These are phyloP conservation scores for Passer domesticus DNA, from an alignment of 2,113 vertebrate species.

Conservation along the genomic window DNA sequence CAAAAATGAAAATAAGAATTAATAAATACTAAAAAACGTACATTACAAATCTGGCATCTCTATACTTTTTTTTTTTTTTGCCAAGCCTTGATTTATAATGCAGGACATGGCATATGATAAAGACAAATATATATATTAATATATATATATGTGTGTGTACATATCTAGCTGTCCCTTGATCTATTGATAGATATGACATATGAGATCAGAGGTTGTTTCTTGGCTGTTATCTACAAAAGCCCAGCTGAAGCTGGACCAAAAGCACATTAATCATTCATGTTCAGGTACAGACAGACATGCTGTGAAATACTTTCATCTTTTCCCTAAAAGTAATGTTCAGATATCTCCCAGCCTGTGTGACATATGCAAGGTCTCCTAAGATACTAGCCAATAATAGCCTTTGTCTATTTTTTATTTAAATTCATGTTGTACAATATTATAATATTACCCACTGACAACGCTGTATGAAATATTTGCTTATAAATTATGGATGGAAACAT, in stretches of 20 bases:
- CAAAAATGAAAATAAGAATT: neutral
- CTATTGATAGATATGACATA: neutral
- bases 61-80: neutral
- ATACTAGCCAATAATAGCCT: neutral
- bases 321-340: neutral
- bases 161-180: neutral
- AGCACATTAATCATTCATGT: conserved; percentile 13
- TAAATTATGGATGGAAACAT: neutral
- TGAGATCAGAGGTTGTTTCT: neutral
- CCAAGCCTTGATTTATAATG: neutral
- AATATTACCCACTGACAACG: neutral
- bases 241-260: neutral
- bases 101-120: neutral
- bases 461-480: neutral
- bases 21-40: neutral
- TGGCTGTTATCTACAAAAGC: neutral
- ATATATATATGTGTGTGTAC: neutral
- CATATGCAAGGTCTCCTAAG: neutral
- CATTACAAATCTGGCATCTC: neutral
- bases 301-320: conserved; percentile 11
- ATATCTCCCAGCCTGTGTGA: neutral
- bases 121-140: neutral
- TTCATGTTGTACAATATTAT: neutral
- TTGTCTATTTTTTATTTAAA: neutral
- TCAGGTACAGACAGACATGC: neutral